Evolutionary conservation across 2,797 vertebrate species (phyloP), one percentile per base, ranked within the genome.

Genomic region (Falco naumanni): DNA sequence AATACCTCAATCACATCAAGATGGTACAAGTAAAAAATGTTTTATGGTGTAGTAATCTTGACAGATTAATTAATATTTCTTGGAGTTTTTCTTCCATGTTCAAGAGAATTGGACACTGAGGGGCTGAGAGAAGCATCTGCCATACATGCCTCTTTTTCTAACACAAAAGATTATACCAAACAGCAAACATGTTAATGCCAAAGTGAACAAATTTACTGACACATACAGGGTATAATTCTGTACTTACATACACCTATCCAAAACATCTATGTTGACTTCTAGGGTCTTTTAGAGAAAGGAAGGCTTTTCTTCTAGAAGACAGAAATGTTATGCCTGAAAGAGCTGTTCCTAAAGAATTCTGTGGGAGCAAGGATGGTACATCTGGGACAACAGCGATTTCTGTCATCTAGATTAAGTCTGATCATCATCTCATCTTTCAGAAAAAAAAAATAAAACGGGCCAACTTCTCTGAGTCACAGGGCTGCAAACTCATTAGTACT

Each of bases 401-500:
- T 90, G 61, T 65, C 69, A 83, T 12, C 29, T 75, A 63, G 56
- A 47, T 59, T 59, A 93, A 85, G 54, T 83, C 84, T 41, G 39
- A 41, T 41, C 39, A 41, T 41, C 39, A 41, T 41, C 39, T 41
- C 21, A 41, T 57, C 74, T 75, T 93, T 90, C 72, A 79, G 29
- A 12, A 56, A 54, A 87, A 25, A 84, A 88, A 47, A 39, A 39
- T 37, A 39, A 95, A 86, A 64, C 11, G n/a, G 74, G 48, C 37
- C 86, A 94, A 54, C 81, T 51, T 75, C 70, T 94, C 78, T 83
- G 71, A 94, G 56, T 94, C 83, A 74, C 21, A 72, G 0, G 0
- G n/a, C 84, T 93, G 85, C 43, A 95, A 95, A 90, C 33, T 50
- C 75, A 75, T 92, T 83, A 95, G 72, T 29, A 77, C 61, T 90